Evolutionary conservation across 2,797 vertebrate genomes (phyloP).

Genomic region (Pseudocheirus occidentalis): DNA sequence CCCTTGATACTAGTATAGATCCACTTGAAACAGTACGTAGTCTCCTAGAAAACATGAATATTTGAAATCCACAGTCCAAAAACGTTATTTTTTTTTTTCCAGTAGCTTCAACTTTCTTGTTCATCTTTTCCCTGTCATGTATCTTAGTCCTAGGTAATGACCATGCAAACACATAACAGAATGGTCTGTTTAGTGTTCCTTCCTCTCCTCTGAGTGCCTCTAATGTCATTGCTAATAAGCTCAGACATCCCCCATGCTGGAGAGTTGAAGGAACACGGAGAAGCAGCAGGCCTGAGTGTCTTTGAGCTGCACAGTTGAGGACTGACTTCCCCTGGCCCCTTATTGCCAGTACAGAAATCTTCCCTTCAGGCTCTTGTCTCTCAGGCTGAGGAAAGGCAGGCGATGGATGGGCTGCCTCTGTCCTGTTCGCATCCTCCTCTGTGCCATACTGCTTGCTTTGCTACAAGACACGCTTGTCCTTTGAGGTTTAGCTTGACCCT

Average conservation of each 20-base stretch:
- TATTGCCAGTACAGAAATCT: background rate
- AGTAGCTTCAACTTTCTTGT: background rate
- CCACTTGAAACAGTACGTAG: background rate
- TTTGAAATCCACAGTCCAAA: background rate
- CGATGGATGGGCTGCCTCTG: background rate
- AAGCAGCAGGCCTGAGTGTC: background rate
- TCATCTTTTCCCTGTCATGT: background rate
- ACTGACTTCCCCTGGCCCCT: background rate
- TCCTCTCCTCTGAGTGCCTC: fast-evolving
- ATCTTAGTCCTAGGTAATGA: background rate
- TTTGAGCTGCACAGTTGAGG: fast-evolving
- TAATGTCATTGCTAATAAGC: background rate
- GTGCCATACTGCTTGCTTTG: background rate
- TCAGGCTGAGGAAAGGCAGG: background rate
- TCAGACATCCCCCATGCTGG: background rate
- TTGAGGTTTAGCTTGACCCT: background rate
- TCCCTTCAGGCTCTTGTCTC: background rate
- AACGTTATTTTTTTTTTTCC: background rate
- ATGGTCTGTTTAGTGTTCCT: background rate
- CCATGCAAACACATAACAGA: background rate
- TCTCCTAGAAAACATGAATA: background rate
- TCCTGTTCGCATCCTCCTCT: background rate
- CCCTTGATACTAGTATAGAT: background rate
- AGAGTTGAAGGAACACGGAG: background rate
- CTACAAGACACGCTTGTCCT: background rate